Base-by-base conservation (phyloP, 2,888 invertebrate species). In the Philonicus albiceps region DNA sequence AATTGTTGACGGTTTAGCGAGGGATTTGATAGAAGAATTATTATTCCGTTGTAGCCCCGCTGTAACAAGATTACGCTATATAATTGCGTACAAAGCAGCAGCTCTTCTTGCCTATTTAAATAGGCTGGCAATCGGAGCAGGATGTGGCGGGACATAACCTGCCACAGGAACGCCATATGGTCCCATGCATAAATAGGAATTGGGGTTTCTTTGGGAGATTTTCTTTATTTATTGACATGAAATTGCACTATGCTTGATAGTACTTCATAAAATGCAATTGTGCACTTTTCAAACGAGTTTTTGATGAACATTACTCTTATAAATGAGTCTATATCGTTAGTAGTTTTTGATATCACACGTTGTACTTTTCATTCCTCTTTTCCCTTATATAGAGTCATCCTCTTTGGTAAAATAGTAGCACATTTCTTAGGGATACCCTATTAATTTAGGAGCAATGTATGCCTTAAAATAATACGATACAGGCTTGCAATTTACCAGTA, bases 1-100 rank as follows among this genome's bases (percentile, higher is more conserved):
- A 37, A 73, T 84, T 84, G 73, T 73, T 73, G 84, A 73, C 84
- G 84, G 73, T 73, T 84, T 72, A 84, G 40, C 72, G 73, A 73
- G 84, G 73, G 84, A 73, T 43, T 81, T 64, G 55, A 64, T 64
- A 30, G 53, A 55, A 81, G 53, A 30, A 64, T 81, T 84, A 73
- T 72, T 37, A 84, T 84, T 84, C 43, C 22, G 72, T 72, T 53
- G 53, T 30, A 40, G 53, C 27, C 27, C 30, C 30, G 31, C 27
- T 80, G 49, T 80, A 53, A 30, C 27, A 53, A 80, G 80, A 80
- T 80, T 80, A 53, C 55, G 19, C 37, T 34, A 64, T 37, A 37
- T 76, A 76, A 76, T 76, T 34, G 37, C 76, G 76, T 76, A 22
- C 74, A 74, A 74, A 64, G 64, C 64, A 64, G 64, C 64, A 53